Evolutionary conservation across 1,140 invertebrate genomes (phyloP), one percentile per base, ranked within the genome.

Genomic region (Pseudomyrmex dendroicus): DNA sequence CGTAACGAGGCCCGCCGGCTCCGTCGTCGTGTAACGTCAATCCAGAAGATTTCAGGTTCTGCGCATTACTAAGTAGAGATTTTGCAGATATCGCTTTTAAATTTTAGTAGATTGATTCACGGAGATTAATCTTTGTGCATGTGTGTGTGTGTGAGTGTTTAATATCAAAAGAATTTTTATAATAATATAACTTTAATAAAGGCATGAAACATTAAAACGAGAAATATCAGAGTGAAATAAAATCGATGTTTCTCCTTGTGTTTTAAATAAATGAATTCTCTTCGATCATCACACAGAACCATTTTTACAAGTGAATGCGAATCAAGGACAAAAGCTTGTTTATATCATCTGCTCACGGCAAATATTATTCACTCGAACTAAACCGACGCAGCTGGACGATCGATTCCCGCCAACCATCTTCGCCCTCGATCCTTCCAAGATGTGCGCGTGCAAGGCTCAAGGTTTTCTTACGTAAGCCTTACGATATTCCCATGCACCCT

Each of bases 401-500:
- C 56, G 56, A 74, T 64, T 62, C 5, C 15, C 48, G 44, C 61
- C 56, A 57, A 63, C 78, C 44, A 73, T 70, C 78, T 73, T 57
- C 82, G 72, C 70, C 83, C 67, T 74, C 52, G 50, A 50, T 57
- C 57, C 76, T 73, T 74, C 46, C 54, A 50, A 70, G 73, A 82
- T 70, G 54, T 44, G 73, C 54, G 56, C 76, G 76, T 64, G 66
- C 64, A 80, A 15, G 54, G 83, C 80, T 76, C 77, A 85, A 87
- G 83, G 84, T 80, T 62, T 20, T 54, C 64, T 77, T 73, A 22
- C 57, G 73, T 54, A 50, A 76, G 46, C 59, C 20, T 54, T 7
- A 63, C 57, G 61, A 86, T 84, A 84, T 89, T 89, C 88, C 84
- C 86, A 88, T 88, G 83, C 84, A 83, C 86, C 86, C 84, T 90